Evolutionary conservation across 2,113 vertebrate genomes (phyloP).

Genomic region (Hucho hucho): DNA sequence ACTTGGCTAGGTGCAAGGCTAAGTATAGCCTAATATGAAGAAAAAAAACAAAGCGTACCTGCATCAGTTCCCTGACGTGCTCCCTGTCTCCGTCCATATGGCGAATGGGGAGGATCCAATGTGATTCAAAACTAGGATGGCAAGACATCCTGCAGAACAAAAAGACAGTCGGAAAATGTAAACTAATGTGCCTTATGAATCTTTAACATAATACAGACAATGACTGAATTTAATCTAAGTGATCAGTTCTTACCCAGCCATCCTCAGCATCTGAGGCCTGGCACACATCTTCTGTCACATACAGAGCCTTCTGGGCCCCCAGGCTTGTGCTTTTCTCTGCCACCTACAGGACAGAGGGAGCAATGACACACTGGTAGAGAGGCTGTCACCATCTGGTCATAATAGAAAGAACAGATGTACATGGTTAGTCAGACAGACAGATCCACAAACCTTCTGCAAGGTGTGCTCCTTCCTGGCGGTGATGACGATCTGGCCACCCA

Average conservation of each 20-base stretch:
- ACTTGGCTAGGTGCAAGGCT: neutral
- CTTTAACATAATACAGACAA: neutral
- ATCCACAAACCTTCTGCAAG: slow-evolving; percentile 70
- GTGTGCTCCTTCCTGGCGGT: slow-evolving; percentile 69
- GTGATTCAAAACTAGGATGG: slow-evolving; percentile 76
- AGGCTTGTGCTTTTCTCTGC: slow-evolving; percentile 66
- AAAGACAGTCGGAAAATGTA: neutral
- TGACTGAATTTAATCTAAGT: neutral
- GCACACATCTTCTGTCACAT: slow-evolving; percentile 71
- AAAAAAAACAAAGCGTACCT: slow-evolving; percentile 63
- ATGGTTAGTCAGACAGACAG: too few relatives aligned
- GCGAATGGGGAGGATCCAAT: slow-evolving; percentile 58
- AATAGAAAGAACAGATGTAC: neutral
- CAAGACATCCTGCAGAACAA: slow-evolving; percentile 65
- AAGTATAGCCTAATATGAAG: neutral
- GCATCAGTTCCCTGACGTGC: slow-evolving; percentile 69
- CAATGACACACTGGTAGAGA: neutral
- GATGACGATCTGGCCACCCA: slow-evolving; percentile 76
- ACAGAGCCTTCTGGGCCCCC: slow-evolving; percentile 61
- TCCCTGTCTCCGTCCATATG: slow-evolving; percentile 62
- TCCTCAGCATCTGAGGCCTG: slow-evolving; percentile 50
- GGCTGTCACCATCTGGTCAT: neutral
- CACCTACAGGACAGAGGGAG: slow-evolving; percentile 55
- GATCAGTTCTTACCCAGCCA: too few relatives aligned
- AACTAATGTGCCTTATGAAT: neutral